Conservation (phyloP, 92 coral and sea anemone species). For the Blastomussa wellsi region DNA sequence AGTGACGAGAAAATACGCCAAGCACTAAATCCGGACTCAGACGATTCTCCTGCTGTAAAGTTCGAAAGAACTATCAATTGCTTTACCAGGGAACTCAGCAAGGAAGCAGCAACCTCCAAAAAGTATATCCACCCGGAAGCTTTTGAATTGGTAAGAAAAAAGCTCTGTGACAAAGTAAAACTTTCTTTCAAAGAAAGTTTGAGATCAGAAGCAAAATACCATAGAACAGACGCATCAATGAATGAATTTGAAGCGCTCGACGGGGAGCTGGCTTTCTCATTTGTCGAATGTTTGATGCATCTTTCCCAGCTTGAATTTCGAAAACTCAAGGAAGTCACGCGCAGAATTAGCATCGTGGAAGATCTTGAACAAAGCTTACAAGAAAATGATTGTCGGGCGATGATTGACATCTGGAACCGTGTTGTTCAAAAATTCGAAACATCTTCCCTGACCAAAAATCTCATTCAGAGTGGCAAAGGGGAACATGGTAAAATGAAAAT, state of each 20-base stretch:
- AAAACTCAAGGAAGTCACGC: neutral
- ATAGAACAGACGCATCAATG: neutral
- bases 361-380: neutral
- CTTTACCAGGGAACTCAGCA: neutral
- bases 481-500: slow-evolving; percentile 49
- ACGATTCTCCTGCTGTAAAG: neutral
- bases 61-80: neutral
- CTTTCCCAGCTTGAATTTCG: slow-evolving; percentile 1
- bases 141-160: slow-evolving; percentile 12
- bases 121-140: slow-evolving; percentile 25
- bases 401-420: slow-evolving; percentile 5
- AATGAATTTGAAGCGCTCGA: neutral
- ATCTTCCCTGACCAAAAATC: slow-evolving; percentile 19
- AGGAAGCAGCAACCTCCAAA: neutral
- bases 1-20: slow-evolving; percentile 6
- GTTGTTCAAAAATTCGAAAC: slow-evolving; percentile 37
- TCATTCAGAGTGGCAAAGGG: slow-evolving; percentile 34
- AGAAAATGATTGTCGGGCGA: neutral
- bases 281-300: slow-evolving; percentile 19
- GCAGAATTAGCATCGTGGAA: neutral
- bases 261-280: neutral
- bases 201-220: neutral
- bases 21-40: neutral
- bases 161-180: neutral
- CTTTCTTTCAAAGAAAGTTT: neutral